Percentiles rank a stretch among this genome's conserved stretches.
phyloP scores from a whole-genome alignment of 2,113 vertebrate genomes.

The Himantopus leucocephalus region DNA sequence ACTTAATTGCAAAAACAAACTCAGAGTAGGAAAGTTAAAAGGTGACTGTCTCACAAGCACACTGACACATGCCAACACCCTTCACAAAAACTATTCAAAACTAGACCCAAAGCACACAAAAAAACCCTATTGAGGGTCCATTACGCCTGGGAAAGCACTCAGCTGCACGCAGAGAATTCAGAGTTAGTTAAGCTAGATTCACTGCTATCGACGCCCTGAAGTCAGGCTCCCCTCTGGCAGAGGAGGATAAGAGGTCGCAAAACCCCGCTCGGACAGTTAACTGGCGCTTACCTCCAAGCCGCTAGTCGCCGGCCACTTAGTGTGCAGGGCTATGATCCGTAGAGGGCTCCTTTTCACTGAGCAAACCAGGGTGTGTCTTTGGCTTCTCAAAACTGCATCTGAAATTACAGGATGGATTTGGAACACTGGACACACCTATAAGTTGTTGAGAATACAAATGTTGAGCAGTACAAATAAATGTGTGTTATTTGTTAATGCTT shows the following conservation, averaged over 20 bases:
- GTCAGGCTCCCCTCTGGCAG: neutral
- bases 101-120: neutral
- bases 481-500: neutral
- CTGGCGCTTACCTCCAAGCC: neutral
- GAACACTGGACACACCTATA: neutral
- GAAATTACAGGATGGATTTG: neutral
- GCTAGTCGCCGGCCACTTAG: accelerated
- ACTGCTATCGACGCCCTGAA: accelerated
- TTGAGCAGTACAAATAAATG: neutral
- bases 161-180: accelerated
- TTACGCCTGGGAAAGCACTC: accelerated
- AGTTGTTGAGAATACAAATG: neutral
- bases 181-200: neutral
- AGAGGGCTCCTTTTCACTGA: slow-evolving; percentile 26
- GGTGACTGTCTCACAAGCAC: too few relatives aligned
- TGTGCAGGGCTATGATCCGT: neutral
- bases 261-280: accelerated
- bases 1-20: neutral
- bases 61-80: accelerated
- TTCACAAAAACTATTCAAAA: neutral
- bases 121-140: accelerated
- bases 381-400: neutral
- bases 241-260: neutral
- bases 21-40: neutral
- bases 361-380: neutral